Conservation (phyloP, 2,888 invertebrate species). For the Therioaphis trifolii region DNA sequence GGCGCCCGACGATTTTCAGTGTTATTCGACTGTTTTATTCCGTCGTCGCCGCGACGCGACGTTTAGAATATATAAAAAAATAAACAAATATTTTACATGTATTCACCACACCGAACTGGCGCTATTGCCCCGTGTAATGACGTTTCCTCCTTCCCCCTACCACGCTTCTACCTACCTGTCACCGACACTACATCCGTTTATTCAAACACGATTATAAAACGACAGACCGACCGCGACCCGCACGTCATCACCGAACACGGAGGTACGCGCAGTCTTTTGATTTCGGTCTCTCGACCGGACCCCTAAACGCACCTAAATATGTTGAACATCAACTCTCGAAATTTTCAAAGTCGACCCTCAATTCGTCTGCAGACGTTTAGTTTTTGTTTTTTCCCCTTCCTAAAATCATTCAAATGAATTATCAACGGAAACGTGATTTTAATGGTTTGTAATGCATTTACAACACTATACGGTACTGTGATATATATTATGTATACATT, state of each 20-base stretch:
- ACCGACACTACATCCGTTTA: background rate
- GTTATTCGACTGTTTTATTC: background rate
- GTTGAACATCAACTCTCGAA: background rate
- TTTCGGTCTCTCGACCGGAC: background rate
- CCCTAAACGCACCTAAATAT: too few relatives aligned
- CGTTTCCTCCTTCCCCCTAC: background rate
- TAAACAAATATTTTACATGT: too few relatives aligned
- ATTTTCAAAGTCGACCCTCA: background rate
- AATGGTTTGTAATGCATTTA: background rate
- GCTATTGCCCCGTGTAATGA: too few relatives aligned
- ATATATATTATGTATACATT: background rate
- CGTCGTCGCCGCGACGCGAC: background rate
- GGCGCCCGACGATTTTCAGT: background rate
- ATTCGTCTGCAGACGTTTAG: background rate
- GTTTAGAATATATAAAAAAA: background rate
- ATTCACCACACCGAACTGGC: too few relatives aligned
- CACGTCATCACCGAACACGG: background rate
- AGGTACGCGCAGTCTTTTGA: background rate
- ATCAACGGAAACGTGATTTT: conserved; percentile 26
- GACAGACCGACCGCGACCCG: background rate
- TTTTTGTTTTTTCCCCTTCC: background rate
- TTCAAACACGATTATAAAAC: background rate
- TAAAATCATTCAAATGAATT: background rate
- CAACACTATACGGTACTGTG: conserved; percentile 5
- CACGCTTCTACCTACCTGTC: background rate